A percentile compares a stretch with the other conserved stretches of the same genome.
Conservation (phyloP, 2,797 vertebrate species). For the Perodicticus potto region DNA sequence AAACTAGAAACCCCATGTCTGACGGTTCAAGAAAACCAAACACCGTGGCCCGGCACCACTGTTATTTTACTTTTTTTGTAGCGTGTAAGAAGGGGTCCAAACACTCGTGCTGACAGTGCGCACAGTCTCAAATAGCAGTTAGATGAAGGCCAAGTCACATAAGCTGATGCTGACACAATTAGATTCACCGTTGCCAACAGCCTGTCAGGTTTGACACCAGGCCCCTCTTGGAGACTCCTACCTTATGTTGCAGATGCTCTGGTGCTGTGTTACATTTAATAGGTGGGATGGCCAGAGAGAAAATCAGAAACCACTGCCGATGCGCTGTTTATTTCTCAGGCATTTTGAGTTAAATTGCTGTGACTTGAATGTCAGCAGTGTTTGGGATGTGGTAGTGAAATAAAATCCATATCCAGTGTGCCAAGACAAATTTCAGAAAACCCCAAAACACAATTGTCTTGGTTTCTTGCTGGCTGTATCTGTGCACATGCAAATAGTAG, state of each 20-base stretch:
- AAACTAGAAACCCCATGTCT: neutral
- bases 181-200: conserved; percentile 28
- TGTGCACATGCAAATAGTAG: conserved; percentile 34
- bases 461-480: conserved; percentile 71
- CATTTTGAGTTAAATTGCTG: conserved; percentile 79
- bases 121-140: conserved; percentile 55
- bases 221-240: neutral
- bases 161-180: conserved; percentile 47
- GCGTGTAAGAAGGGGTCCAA: neutral
- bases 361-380: conserved; percentile 77
- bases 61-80: neutral
- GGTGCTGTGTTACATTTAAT: conserved; percentile 58
- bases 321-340: conserved; percentile 78
- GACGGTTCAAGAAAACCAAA: neutral
- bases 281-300: conserved; percentile 49
- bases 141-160: conserved; percentile 59
- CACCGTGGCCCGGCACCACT: neutral
- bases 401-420: conserved; percentile 61
- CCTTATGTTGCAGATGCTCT: neutral
- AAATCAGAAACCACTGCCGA: conserved; percentile 68
- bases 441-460: conserved; percentile 76
- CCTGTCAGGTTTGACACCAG: conserved; percentile 27
- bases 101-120: neutral
- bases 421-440: conserved; percentile 82
- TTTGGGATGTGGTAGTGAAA: conserved; percentile 79